Evolutionary conservation across 2,113 vertebrate genomes (phyloP).

Genomic region (Microcebus lehilahytsara): DNA sequence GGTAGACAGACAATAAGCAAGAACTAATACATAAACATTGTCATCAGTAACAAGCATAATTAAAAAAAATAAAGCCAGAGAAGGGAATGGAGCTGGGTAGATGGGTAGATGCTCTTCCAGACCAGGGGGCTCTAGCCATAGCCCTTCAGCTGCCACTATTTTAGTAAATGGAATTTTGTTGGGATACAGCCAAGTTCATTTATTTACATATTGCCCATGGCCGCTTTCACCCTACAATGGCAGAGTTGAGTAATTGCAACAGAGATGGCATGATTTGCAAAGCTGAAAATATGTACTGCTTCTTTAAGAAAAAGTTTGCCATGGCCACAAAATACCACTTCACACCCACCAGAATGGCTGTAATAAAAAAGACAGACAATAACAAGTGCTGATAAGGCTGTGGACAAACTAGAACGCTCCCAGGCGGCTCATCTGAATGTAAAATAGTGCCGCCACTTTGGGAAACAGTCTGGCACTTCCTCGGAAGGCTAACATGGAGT

Average conservation of each 20-base stretch:
- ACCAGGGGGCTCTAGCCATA: neutral
- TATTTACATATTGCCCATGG: neutral
- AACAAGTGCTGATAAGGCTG: neutral
- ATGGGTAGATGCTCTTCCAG: neutral
- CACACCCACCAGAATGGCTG: neutral
- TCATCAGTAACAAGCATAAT: neutral
- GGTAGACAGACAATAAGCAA: neutral
- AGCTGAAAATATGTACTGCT: neutral
- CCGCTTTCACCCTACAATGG: neutral
- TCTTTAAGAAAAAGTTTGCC: neutral
- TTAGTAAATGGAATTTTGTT: neutral
- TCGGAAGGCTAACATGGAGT: neutral
- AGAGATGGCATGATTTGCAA: neutral
- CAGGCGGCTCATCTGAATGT: neutral
- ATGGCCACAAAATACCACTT: neutral
- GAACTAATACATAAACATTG: neutral
- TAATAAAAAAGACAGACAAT: neutral
- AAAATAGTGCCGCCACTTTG: neutral
- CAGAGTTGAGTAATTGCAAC: neutral
- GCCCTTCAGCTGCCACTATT: neutral
- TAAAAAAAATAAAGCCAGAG: neutral
- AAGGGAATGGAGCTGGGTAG: neutral
- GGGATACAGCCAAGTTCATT: neutral
- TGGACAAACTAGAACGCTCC: neutral
- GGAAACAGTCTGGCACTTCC: neutral